Base-by-base conservation (phyloP, 30 jellyfish, hydroid and myxozoan species). In the Hydra vulgaris region DNA sequence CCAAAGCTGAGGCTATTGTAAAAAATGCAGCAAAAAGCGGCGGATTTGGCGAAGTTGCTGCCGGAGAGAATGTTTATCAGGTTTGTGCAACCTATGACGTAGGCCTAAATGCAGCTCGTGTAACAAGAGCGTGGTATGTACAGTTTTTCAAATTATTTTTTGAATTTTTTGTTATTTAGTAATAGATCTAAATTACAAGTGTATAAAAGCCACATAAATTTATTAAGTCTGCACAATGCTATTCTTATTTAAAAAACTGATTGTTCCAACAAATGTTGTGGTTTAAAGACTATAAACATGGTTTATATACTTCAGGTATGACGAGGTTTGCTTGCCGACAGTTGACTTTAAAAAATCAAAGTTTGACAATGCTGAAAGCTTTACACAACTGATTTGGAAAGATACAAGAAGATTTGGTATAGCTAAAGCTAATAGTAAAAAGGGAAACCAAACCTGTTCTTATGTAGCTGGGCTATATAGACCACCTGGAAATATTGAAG, bases 361-460 rank as follows among this genome's bases (percentile, higher is more conserved):
- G 16, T 80, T 61, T 68, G 71, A 25, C n/a, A 70, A 70, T 70
- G 83, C 87, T 15, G 87, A 80, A 70, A 80, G 87, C 80, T 94
- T 94, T 82, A 88, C 96, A 84, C 99, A 94, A 75, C 87, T 94
- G 18, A 94, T 94, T 5, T 94, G 99, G 99, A 82, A 89, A 70
- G 89, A 94, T 5, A 89, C 95, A 23, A 81, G 83, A 77, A 78
- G 77, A 80, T 82, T 94, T 56, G 99, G 99, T 70, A 85, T 94
- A 54, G 96, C 97, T 1, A 85, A 77, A 56, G 99, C 99, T 53
- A 88, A 94, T 0, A 40, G 91, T 18, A 82, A 83, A 23, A 85
- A 82, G 15, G 90, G 82, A 18, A 87, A 84, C 72, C 82, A 89
- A 89, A 72, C 95, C 74, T 94, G 99, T 71, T 83, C 95, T 3